A percentile compares a stretch with the other conserved stretches of the same genome.
Evolutionary conservation across 2,888 invertebrate species (phyloP).

Genomic region (Cheilosia vernalis): DNA sequence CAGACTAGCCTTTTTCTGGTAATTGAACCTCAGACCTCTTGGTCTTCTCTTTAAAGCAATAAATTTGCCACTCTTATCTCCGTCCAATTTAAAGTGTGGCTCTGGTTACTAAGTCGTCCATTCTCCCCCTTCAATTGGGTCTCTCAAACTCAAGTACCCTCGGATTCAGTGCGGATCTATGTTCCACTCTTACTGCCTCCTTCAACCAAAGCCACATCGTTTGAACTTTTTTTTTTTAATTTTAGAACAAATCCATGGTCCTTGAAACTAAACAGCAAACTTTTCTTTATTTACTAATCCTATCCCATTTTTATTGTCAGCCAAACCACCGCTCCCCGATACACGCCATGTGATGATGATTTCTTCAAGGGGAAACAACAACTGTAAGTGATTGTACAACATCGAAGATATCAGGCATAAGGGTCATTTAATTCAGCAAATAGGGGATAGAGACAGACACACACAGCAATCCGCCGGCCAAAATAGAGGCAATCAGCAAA

Average conservation of each 20-base stretch:
- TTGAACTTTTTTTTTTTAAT: neutral
- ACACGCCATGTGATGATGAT: constrained; percentile 36
- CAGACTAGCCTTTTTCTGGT: no score
- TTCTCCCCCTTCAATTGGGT: no score
- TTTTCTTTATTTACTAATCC: constrained; percentile 6
- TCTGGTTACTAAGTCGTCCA: no score
- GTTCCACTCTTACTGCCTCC: neutral
- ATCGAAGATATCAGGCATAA: constrained; percentile 68
- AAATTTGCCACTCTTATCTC: no score
- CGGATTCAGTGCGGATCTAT: neutral
- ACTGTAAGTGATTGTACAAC: constrained; percentile 66
- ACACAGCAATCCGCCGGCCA: constrained; percentile 10
- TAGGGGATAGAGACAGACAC: constrained; percentile 63
- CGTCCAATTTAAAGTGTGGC: no score
- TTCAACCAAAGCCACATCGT: constrained; percentile 3
- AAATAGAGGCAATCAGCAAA: constrained; percentile 67
- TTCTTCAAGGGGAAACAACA: constrained; percentile 19
- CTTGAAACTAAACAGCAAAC: constrained; percentile 22
- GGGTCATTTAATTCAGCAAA: constrained; percentile 75
- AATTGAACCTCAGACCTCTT: no score
- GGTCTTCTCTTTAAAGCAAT: no score
- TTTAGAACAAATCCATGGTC: neutral
- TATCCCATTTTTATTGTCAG: neutral
- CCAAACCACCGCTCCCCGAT: neutral
- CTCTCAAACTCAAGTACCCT: neutral